Percentiles rank a stretch among this genome's conserved stretches.
Evolutionary conservation across 2,113 vertebrate genomes (phyloP).

Genomic region (Aythya baeri): DNA sequence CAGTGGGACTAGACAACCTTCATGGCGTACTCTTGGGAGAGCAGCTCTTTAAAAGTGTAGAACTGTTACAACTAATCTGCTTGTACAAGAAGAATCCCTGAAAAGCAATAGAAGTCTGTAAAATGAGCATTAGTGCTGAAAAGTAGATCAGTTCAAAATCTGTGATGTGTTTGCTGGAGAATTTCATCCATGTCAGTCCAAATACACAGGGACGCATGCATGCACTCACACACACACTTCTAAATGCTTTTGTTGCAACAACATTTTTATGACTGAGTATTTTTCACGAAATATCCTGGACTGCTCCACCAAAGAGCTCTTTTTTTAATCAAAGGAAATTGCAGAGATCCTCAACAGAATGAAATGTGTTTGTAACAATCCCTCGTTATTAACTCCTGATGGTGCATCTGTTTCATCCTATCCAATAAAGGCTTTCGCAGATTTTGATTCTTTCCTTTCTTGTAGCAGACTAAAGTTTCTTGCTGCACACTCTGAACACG

Average conservation of each 20-base stretch:
- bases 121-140: background rate
- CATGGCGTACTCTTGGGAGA: background rate
- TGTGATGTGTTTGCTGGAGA: background rate
- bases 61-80: background rate
- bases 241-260: background rate
- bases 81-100: background rate
- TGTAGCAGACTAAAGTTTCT: background rate
- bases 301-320: background rate
- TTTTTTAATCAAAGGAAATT: conserved; percentile 30
- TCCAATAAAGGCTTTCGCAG: conserved; percentile 33
- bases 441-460: conserved; percentile 30
- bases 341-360: background rate
- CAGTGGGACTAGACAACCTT: background rate
- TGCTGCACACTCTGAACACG: background rate
- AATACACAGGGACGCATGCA: background rate
- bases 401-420: conserved; percentile 27
- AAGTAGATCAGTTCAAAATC: background rate
- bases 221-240: background rate
- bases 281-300: background rate
- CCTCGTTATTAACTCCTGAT: conserved; percentile 65
- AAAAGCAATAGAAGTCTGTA: background rate
- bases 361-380: conserved; percentile 31
- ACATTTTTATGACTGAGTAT: background rate
- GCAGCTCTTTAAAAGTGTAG: background rate
- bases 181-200: background rate